Evolutionary conservation across 2,113 vertebrate species (phyloP).

Genomic region (Corythornis cristatus): DNA sequence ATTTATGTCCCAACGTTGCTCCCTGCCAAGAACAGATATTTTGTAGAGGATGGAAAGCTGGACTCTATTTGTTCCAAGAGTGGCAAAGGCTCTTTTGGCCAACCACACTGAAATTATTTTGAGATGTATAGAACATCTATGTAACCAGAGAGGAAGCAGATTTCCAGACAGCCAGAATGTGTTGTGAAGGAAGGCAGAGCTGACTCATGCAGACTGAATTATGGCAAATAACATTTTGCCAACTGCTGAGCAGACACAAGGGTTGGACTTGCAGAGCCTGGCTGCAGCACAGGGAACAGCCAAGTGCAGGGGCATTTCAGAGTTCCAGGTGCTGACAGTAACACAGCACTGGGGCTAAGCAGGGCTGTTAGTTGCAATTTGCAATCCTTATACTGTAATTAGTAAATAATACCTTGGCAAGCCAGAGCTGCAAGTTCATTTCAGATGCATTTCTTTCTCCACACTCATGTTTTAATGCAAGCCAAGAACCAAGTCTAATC

Average conservation of each 20-base stretch:
- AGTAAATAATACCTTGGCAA: not conserved
- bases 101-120: not conserved
- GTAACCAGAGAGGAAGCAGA: conserved; percentile 11
- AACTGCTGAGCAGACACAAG: conserved; percentile 25
- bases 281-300: not conserved
- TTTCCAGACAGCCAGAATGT: conserved; percentile 14
- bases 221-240: conserved; percentile 31
- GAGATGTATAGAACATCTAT: conserved; percentile 16
- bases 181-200: not conserved
- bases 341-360: not conserved
- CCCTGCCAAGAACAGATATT: not conserved
- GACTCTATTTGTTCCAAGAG: not conserved
- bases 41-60: not conserved
- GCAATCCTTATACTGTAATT: not conserved
- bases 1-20: not conserved
- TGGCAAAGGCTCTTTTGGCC: not conserved
- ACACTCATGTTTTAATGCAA: not conserved
- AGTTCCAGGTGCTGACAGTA: not conserved
- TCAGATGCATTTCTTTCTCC: not conserved
- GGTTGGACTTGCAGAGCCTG: not conserved
- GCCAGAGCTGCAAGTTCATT: not conserved
- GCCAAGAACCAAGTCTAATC: not conserved
- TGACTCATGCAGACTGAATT: conserved; percentile 42
- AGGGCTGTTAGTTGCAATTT: conserved; percentile 21
- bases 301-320: not conserved